phyloP scores from a whole-genome alignment of 2,888 invertebrate genomes.

The Nezara viridula region DNA sequence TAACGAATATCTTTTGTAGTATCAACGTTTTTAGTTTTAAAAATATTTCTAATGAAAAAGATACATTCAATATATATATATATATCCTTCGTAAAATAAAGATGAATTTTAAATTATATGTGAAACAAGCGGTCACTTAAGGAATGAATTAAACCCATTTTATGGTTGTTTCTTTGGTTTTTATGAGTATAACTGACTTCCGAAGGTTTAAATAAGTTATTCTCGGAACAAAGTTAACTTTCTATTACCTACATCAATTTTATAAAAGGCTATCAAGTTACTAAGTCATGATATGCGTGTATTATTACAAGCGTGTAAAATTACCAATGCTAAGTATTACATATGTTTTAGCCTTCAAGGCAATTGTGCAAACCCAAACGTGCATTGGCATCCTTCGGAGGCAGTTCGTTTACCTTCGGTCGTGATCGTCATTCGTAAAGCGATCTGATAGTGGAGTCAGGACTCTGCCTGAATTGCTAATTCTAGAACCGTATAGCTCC shows the following conservation, averaged over 20 bases:
- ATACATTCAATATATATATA: no score
- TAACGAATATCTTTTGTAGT: no score
- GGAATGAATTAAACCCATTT: no score
- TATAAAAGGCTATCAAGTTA: not conserved
- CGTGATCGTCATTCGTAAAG: conserved; percentile 40
- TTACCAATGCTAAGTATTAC: not conserved
- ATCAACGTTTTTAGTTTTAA: no score
- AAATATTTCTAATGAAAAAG: no score
- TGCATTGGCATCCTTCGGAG: conserved; percentile 19
- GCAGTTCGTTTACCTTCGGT: conserved; percentile 47
- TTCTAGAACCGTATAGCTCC: not conserved
- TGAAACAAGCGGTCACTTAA: no score
- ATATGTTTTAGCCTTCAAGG: not conserved
- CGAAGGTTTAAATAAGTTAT: not conserved
- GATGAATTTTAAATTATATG: no score
- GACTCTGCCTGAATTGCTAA: conserved; percentile 1
- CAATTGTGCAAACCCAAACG: not conserved
- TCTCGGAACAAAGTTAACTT: not conserved
- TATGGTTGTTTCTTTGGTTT: no score
- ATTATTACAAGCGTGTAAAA: not conserved
- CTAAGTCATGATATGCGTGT: not conserved
- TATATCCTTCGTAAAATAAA: no score
- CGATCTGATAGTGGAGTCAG: conserved; percentile 10
- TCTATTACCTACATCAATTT: not conserved
- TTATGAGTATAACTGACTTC: no score